phyloP scores from a whole-genome alignment of 1,140 invertebrate species.

The Centruroides sculpturatus region DNA sequence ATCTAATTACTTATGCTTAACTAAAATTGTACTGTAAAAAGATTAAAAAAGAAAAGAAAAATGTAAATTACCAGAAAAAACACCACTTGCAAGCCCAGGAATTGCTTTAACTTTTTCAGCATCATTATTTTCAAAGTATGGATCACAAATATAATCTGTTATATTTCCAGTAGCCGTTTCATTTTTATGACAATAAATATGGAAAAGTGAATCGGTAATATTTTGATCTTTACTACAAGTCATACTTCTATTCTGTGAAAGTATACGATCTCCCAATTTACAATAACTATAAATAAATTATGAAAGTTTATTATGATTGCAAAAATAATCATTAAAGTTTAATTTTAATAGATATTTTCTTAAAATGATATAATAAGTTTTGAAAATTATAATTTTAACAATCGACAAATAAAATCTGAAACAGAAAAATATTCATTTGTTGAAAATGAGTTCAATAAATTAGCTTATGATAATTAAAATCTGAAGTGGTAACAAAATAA shows the following conservation, averaged over 20 bases:
- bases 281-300: conserved; percentile 9
- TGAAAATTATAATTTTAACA: too few species aligned
- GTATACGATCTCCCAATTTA: conserved; percentile 11
- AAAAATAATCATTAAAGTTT: background rate
- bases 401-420: too few species aligned
- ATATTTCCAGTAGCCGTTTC: background rate
- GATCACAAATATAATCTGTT: conserved; percentile 43
- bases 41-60: background rate
- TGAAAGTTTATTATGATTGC: background rate
- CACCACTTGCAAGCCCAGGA: conserved; percentile 37
- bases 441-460: too few species aligned
- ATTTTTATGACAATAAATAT: conserved; percentile 6
- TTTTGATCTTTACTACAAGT: conserved; percentile 11
- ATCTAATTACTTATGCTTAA: too few species aligned
- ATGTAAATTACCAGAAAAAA: conserved; percentile 1
- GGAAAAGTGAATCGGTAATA: conserved; percentile 5
- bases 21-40: too few species aligned
- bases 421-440: too few species aligned
- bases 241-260: conserved; percentile 3
- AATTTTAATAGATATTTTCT: too few species aligned
- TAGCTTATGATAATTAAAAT: too few species aligned
- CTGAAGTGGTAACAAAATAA: too few species aligned
- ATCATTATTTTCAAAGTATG: conserved; percentile 47
- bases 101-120: conserved; percentile 46
- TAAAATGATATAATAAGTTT: too few species aligned